Conservation (phyloP, 2,888 invertebrate species). For the Phyto melanocephala region DNA sequence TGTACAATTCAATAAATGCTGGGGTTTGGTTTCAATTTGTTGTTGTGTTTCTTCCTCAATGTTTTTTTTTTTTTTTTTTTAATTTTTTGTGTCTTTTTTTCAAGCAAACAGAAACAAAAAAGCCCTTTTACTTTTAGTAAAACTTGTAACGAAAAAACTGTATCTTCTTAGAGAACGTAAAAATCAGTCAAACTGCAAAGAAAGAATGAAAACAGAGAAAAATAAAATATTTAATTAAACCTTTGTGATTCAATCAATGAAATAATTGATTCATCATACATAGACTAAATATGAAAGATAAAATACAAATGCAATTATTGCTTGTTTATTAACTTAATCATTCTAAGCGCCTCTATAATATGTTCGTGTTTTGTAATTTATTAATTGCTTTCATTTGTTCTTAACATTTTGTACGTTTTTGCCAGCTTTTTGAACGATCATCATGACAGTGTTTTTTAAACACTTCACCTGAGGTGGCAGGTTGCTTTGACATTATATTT, state of each 20-base stretch:
- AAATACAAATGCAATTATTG: too few species aligned
- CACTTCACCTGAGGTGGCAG: too few species aligned
- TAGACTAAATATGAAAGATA: not conserved
- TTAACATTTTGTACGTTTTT: not conserved
- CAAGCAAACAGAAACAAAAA: not conserved
- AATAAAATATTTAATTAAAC: constrained; percentile 26
- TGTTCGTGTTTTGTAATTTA: not conserved
- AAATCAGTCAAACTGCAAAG: constrained; percentile 11
- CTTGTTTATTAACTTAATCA: not conserved
- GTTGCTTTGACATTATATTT: too few species aligned
- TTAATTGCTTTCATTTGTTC: not conserved
- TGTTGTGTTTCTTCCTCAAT: not conserved
- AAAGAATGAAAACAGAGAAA: constrained; percentile 13
- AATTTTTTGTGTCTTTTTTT: not conserved
- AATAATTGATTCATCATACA: not conserved
- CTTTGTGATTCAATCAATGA: constrained; percentile 26
- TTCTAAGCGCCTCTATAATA: not conserved
- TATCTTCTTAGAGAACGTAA: not conserved
- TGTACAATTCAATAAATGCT: constrained; percentile 39
- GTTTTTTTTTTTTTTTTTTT: not conserved
- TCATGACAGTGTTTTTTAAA: not conserved
- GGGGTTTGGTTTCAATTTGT: not conserved
- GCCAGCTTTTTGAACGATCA: not conserved
- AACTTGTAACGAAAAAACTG: not conserved
- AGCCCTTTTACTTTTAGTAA: not conserved